A percentile compares a stretch with the other conserved stretches of the same genome.
Evolutionary conservation across 2,888 invertebrate species (phyloP).

Genomic region (Arenicola marina): DNA sequence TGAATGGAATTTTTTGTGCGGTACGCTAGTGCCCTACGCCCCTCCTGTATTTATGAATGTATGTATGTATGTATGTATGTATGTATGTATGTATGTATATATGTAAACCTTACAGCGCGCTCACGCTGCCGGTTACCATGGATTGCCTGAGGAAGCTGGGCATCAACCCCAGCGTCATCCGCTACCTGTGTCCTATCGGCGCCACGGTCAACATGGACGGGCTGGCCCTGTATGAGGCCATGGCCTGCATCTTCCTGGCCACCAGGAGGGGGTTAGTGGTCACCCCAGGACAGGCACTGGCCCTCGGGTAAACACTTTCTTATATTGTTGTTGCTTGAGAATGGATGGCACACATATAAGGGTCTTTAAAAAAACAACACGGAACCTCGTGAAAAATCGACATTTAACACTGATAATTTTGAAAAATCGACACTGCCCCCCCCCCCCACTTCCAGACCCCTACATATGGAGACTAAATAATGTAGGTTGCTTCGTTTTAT

Average conservation of each 20-base stretch:
- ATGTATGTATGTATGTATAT: too few relatives aligned
- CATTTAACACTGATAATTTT: neutral
- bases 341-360: too few relatives aligned
- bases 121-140: slow-evolving; percentile 4
- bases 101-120: neutral
- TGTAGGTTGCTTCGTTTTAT: too few relatives aligned
- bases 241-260: slow-evolving; percentile 5
- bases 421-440: neutral
- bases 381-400: too few relatives aligned
- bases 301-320: neutral
- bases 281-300: neutral
- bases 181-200: neutral
- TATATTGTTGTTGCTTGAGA: too few relatives aligned
- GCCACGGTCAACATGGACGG: slow-evolving; percentile 3
- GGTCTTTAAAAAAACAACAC: too few relatives aligned
- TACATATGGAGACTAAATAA: too few relatives aligned
- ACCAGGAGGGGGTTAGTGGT: neutral
- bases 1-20: too few relatives aligned
- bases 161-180: neutral
- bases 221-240: slow-evolving; percentile 3
- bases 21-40: too few relatives aligned
- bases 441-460: too few relatives aligned
- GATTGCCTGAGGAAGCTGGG: neutral
- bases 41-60: too few relatives aligned
- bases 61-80: too few relatives aligned